Base-by-base conservation (phyloP, 1,140 invertebrate species). In the Aphaenogaster rudis region DNA sequence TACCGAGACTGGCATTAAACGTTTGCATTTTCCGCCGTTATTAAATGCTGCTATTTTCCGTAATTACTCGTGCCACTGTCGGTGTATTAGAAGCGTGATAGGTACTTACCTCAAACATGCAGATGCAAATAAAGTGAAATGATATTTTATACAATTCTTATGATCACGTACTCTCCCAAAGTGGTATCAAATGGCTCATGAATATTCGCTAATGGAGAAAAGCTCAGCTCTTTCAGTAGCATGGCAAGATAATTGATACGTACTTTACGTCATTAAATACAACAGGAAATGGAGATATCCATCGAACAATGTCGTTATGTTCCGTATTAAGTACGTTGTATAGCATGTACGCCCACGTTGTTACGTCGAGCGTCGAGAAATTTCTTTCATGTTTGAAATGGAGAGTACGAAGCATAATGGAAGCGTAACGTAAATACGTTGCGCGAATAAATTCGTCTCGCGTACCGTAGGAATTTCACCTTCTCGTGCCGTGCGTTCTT, bases 401-500 rank as follows among this genome's bases (percentile, higher is more conserved):
- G 21, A 69, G 77, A 64, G 59, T 15, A 59, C n/a, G 57, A 72
- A 21, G 28, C 1, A 15, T 42, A 71, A 69, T 66, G 84, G 76
- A 66, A 64, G 42, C 15, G 54, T 50, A 67, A 84, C 28, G 48
- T 67, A 67, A n/a, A 54, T 21, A 28, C 13, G 11, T 48, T 21
- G 28, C 67, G 28, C 57, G 28, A 77, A 67, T 61, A 61, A 86
- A 93, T 93, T 94, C 90, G 72, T 64, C 61, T 93, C 92, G 93
- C 93, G 92, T 91, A 90, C 52, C 36, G 54, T 61, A 64, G 78
- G 74, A 91, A 93, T 93, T 93, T 92, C 86, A 80, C 78, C 72
- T 52, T 42, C 64, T 88, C 77, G 67, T 89, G 71, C 48, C 48
- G 28, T 39, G 7, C 54, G 67, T 91, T 86, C 17, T 61, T 52